These are phyloP conservation scores for Mycalesis mineus DNA, from an alignment of 2,888 invertebrate species.

Conservation along the genomic window DNA sequence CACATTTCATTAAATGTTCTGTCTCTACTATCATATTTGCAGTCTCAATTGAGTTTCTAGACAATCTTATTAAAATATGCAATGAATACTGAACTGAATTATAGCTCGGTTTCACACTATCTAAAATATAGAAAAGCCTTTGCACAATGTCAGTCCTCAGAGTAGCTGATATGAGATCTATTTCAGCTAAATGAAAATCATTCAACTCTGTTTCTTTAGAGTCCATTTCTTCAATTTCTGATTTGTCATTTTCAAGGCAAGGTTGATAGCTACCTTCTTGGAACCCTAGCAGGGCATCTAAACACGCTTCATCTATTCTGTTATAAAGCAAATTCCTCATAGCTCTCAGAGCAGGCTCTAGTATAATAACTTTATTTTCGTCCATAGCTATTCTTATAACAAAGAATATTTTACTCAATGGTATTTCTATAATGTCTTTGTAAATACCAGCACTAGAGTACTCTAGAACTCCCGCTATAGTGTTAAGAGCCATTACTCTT, in stretches of 20 bases:
- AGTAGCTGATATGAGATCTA: slow-evolving; percentile 86
- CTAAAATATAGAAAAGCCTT: slow-evolving; percentile 86
- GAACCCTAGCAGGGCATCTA: slow-evolving; percentile 83
- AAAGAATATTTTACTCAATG: slow-evolving; percentile 87
- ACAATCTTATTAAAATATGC: slow-evolving; percentile 87
- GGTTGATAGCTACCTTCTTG: slow-evolving; percentile 82
- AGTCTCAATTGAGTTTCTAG: slow-evolving; percentile 85
- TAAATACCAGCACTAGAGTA: slow-evolving; percentile 87
- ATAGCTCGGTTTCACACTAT: slow-evolving; percentile 82
- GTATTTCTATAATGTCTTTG: slow-evolving; percentile 84
- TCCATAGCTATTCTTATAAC: slow-evolving; percentile 91
- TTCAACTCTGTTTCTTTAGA: slow-evolving; percentile 82
- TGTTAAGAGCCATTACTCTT: slow-evolving; percentile 86
- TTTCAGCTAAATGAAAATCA: slow-evolving; percentile 91
- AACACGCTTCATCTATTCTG: slow-evolving; percentile 86
- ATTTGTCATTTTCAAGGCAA: slow-evolving; percentile 69
- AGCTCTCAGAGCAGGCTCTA: slow-evolving; percentile 87
- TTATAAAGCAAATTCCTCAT: slow-evolving; percentile 86
- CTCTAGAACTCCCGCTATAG: slow-evolving; percentile 87
- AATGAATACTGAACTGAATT: slow-evolving; percentile 85
- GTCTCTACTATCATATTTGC: slow-evolving; percentile 80
- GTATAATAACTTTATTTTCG: slow-evolving; percentile 84
- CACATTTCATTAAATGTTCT: slow-evolving; percentile 80
- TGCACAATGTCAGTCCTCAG: slow-evolving; percentile 86
- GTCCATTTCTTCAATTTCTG: slow-evolving; percentile 76